Percentiles rank a stretch among this genome's conserved stretches.
Conservation (phyloP, 2,888 invertebrate species). For the Yponomeuta evonymella region DNA sequence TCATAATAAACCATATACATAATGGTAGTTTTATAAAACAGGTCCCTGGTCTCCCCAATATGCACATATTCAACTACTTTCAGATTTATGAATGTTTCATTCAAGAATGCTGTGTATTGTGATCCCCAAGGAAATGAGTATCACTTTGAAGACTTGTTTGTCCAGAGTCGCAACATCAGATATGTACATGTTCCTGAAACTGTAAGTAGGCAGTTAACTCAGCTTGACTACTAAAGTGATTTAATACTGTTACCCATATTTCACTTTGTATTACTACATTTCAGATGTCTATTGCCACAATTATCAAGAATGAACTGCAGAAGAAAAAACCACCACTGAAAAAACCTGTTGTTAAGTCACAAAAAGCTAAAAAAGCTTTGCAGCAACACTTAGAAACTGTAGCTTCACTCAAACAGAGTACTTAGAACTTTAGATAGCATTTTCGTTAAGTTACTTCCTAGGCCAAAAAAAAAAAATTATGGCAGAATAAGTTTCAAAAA, state of each 20-base stretch:
- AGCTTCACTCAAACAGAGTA: slow-evolving; percentile 29
- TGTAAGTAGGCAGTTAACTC: slow-evolving; percentile 41
- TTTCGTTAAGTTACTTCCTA: too few species aligned
- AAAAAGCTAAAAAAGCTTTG: slow-evolving; percentile 69
- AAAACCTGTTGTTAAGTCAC: slow-evolving; percentile 48
- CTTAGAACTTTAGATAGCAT: neutral
- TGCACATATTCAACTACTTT: slow-evolving; percentile 29
- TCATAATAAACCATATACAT: too few species aligned
- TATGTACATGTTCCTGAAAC: slow-evolving; percentile 80
- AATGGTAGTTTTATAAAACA: too few species aligned
- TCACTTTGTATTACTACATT: slow-evolving; percentile 29
- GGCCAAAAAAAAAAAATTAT: too few species aligned
- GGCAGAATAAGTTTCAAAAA: too few species aligned
- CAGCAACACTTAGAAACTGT: slow-evolving; percentile 70
- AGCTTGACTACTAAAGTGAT: neutral
- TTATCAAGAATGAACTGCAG: slow-evolving; percentile 63
- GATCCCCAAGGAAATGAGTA: slow-evolving; percentile 78
- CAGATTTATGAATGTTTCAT: slow-evolving; percentile 81
- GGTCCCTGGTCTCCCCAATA: neutral
- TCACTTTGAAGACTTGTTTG: slow-evolving; percentile 77
- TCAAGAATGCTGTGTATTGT: slow-evolving; percentile 78
- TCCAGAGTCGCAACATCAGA: slow-evolving; percentile 80
- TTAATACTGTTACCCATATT: neutral
- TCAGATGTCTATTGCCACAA: slow-evolving; percentile 68
- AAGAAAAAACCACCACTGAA: slow-evolving; percentile 30